These are phyloP conservation scores for Geopemphigus sp. DNA, from an alignment of 1,140 invertebrate species.

Conservation along the genomic window DNA sequence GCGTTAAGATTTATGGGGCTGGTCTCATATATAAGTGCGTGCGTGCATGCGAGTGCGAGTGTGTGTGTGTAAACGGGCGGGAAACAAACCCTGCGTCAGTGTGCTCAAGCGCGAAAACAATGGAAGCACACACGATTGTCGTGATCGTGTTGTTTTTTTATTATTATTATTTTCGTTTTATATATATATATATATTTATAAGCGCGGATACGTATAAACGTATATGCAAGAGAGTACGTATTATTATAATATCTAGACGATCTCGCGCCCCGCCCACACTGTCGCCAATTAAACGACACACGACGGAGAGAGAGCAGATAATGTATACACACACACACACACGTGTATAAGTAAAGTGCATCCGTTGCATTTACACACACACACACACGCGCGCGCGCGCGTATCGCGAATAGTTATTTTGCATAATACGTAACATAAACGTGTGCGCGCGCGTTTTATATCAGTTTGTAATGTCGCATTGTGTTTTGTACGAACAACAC, in stretches of 20 bases:
- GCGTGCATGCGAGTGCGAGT: too few species aligned
- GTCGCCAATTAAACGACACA: constrained; percentile 48
- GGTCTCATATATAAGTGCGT: not conserved
- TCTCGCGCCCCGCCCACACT: constrained; percentile 41
- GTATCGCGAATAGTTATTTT: not conserved
- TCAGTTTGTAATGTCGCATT: not conserved
- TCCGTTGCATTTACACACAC: constrained; percentile 15
- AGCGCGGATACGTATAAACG: not conserved
- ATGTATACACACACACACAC: not conserved
- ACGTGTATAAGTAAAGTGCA: not conserved
- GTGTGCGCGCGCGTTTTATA: not conserved
- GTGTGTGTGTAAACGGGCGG: constrained; percentile 12
- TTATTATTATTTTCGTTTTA: too few species aligned
- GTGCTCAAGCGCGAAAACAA: constrained; percentile 26
- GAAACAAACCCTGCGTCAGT: not conserved
- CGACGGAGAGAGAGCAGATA: not conserved
- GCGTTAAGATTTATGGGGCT: constrained; percentile 41
- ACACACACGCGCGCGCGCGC: not conserved
- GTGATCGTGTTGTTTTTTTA: constrained; percentile 45
- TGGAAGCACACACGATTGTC: constrained; percentile 42
- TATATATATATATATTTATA: not conserved
- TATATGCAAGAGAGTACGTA: constrained; percentile 7
- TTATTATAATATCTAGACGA: constrained; percentile 21
- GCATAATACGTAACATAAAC: not conserved
- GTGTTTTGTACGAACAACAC: not conserved